Percentiles rank a stretch among this genome's conserved stretches.
phyloP scores from a whole-genome alignment of 2,797 vertebrate species.

The Craterocephalus amniculus region DNA sequence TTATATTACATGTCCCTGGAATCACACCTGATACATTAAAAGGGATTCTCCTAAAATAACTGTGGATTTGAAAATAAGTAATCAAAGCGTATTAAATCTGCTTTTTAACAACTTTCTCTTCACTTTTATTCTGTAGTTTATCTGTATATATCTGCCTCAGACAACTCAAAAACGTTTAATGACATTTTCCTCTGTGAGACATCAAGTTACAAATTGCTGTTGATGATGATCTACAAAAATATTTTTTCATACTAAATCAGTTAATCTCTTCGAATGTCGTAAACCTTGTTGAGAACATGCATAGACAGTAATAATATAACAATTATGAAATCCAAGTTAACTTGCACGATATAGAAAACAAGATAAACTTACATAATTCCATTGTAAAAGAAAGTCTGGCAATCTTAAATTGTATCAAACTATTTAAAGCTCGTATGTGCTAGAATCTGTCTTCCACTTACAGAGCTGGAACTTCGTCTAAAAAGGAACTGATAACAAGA shows the following conservation, averaged over 20 bases:
- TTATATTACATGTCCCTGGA: background rate
- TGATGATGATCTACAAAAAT: background rate
- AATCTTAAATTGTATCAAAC: background rate
- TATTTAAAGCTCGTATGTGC: background rate
- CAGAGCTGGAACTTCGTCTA: background rate
- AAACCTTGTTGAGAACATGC: background rate
- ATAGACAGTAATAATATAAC: no score
- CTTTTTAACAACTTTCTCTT: no score
- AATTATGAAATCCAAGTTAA: background rate
- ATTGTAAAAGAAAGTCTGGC: constrained; percentile 13
- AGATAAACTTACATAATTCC: constrained; percentile 24
- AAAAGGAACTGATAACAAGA: constrained; percentile 59
- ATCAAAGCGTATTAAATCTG: background rate
- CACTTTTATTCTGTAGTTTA: background rate
- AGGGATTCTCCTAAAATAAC: background rate
- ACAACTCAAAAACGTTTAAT: background rate
- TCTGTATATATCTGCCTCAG: background rate
- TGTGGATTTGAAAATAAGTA: background rate
- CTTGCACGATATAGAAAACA: background rate
- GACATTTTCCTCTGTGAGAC: background rate
- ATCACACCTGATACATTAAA: background rate
- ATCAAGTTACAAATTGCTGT: no score
- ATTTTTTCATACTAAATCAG: background rate
- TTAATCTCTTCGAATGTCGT: background rate
- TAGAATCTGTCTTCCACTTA: background rate